A percentile compares a stretch with the other conserved stretches of the same genome.
Conservation (phyloP, 35 echinoderm and acorn worm genomes). For the Ophiothrix spiculata region DNA sequence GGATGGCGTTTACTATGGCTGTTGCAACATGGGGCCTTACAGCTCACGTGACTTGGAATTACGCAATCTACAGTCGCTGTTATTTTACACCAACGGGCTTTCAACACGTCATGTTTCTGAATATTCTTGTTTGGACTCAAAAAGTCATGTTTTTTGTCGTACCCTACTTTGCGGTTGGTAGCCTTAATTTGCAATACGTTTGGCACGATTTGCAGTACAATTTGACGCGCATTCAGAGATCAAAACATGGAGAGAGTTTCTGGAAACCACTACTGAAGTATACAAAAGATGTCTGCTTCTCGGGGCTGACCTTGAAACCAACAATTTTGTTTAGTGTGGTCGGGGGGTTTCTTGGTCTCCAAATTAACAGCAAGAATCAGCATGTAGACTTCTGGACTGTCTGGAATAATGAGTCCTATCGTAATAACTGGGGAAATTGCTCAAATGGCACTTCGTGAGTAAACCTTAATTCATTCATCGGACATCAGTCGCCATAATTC, state of each 20-base stretch:
- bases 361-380: constrained; percentile 18
- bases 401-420: constrained; percentile 12
- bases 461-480: no score
- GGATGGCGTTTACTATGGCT: constrained; percentile 59
- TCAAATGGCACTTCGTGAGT: neutral
- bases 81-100: neutral
- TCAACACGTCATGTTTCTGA: constrained; percentile 10
- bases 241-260: neutral
- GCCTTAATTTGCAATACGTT: constrained; percentile 44
- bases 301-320: constrained; percentile 1
- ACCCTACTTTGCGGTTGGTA: constrained; percentile 34
- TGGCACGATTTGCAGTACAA: constrained; percentile 29
- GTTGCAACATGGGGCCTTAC: constrained; percentile 55
- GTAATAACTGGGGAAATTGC: neutral
- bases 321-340: constrained; percentile 42
- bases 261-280: constrained; percentile 22
- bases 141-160: constrained; percentile 65
- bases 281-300: constrained; percentile 19
- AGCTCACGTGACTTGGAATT: constrained; percentile 54
- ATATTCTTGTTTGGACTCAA: constrained; percentile 44
- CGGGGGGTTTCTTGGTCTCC: constrained; percentile 36
- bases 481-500: no score
- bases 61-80: constrained; percentile 33
- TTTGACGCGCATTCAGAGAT: neutral
- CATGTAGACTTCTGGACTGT: constrained; percentile 43